Base-by-base conservation (phyloP, 2,113 vertebrate species). In the Toxotes chatareus region DNA sequence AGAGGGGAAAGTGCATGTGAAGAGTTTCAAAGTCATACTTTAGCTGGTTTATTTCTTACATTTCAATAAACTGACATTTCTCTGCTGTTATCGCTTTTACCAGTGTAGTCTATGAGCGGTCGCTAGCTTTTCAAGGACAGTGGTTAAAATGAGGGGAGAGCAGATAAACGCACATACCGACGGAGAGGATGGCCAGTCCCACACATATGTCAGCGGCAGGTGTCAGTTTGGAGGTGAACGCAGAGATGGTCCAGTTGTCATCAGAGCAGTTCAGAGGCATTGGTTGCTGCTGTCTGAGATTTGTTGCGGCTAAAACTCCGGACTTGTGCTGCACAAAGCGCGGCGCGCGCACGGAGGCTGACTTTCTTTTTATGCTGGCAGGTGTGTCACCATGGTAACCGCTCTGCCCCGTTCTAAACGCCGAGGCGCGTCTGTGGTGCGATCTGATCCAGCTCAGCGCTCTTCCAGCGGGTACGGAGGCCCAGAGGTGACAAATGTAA, bases 171-270 rank as follows among this genome's bases (percentile, higher is more conserved):
- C 19, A 85, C 93, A 34, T 75, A 94, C 93, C 91, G 0, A 94
- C 79, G 0, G 34, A 84, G 56, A 93, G 86, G 69, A 94, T 93
- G 69, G 79, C 76, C 49, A 94, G 74, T 60, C 93, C 93, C 49
- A 94, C 73, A 1, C 91, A 89, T 4, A 76, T 86, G 88, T 94
- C 93, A 6, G 88, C 89, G 12, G 73, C 71, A 0, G 91, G 90
- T 7, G 47, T 81, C 19, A 94, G 86, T 70, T 91, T 94, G 73
- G 94, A 94, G 34, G 77, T 80, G 89, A 92, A 94, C 13, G 14
- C 66, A 0, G 91, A 92, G 61, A 7, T 0, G 66, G 70, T 83
- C 34, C 9, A 16, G 88, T 84, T 86, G 4, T 69, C 83, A 0
- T 40, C 67, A 1, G 77, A 76, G 65, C 14, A 82, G 68, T 85